Conservation (phyloP, 1,140 invertebrate species). For the Cyclina sinensis region DNA sequence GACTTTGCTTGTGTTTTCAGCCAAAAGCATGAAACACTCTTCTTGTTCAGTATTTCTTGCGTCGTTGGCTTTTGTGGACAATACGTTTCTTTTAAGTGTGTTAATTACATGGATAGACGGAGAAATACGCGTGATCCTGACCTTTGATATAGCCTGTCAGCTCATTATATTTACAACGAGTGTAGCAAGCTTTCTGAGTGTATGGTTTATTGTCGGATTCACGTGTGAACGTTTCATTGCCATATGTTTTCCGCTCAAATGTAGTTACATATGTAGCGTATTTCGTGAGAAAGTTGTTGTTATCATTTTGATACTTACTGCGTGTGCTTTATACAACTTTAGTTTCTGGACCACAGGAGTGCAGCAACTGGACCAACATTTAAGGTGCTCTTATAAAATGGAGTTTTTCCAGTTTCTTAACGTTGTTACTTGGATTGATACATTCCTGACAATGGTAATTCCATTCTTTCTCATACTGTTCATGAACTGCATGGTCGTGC, state of each 20-base stretch:
- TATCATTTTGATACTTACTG: slow-evolving; percentile 55
- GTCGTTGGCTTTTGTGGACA: slow-evolving; percentile 33
- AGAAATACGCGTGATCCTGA: background rate
- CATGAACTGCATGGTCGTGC: slow-evolving; percentile 86
- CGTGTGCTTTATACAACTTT: slow-evolving; percentile 68
- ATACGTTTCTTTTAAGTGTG: slow-evolving; percentile 24
- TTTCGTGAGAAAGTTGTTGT: slow-evolving; percentile 67
- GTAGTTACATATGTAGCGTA: slow-evolving; percentile 75
- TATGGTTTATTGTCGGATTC: slow-evolving; percentile 83
- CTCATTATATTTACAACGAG: slow-evolving; percentile 76
- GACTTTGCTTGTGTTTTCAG: slow-evolving; percentile 35
- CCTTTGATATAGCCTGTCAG: slow-evolving; percentile 71
- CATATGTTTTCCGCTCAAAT: slow-evolving; percentile 79
- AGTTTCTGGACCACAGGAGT: slow-evolving; percentile 62
- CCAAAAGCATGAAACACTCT: slow-evolving; percentile 39
- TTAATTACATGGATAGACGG: slow-evolving; percentile 56
- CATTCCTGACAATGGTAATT: slow-evolving; percentile 87
- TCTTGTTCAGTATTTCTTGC: slow-evolving; percentile 56
- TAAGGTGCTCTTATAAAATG: slow-evolving; percentile 23
- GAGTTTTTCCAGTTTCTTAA: slow-evolving; percentile 84
- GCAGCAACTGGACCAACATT: background rate
- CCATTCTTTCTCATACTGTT: slow-evolving; percentile 88
- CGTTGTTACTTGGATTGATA: slow-evolving; percentile 88
- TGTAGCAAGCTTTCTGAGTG: slow-evolving; percentile 78
- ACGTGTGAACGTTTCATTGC: slow-evolving; percentile 84